Conservation (phyloP, 2,888 invertebrate species). For the Volucella bombylans region DNA sequence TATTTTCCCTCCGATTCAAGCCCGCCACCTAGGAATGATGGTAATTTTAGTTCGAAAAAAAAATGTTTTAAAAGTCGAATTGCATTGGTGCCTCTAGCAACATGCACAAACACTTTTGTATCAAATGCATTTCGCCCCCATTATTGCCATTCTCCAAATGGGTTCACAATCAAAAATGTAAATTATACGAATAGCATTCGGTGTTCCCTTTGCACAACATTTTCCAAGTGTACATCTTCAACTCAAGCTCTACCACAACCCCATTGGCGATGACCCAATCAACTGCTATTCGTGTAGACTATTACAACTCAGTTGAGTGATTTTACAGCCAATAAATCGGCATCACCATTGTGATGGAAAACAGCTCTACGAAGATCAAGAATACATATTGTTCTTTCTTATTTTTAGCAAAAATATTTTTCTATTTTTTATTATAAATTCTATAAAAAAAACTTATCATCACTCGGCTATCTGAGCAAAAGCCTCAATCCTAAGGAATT, state of each 20-base stretch:
- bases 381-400: not conserved
- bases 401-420: not conserved
- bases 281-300: not conserved
- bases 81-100: too few species aligned
- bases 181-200: conserved; percentile 2
- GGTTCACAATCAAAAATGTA: conserved; percentile 52
- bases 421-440: conserved; percentile 8
- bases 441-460: not conserved
- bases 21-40: too few species aligned
- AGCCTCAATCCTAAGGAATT: not conserved
- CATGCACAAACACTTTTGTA: not conserved
- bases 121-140: not conserved
- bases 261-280: not conserved
- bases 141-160: conserved; percentile 1
- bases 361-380: not conserved
- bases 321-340: conserved; percentile 14
- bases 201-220: conserved; percentile 20
- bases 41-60: too few species aligned
- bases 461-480: not conserved
- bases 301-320: conserved; percentile 1
- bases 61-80: too few species aligned
- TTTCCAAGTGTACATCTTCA: not conserved
- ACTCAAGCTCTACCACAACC: not conserved
- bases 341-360: conserved; percentile 27
- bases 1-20: too few species aligned